These are phyloP conservation scores for Reticulitermes speratus DNA, from an alignment of 1,140 invertebrate genomes.

Conservation along the genomic window DNA sequence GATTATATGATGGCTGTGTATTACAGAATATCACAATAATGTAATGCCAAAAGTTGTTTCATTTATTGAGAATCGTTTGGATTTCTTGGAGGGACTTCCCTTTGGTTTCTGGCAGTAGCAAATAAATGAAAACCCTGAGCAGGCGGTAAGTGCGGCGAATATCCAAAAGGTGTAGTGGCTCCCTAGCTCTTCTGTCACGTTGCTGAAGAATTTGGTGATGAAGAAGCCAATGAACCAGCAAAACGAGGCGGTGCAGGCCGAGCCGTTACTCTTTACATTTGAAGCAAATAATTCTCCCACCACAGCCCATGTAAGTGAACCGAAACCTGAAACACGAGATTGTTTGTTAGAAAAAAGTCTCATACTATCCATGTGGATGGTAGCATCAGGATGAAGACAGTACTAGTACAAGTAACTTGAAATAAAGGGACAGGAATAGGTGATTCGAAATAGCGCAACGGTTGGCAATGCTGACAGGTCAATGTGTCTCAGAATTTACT, in stretches of 20 bases:
- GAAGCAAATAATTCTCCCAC: conserved; percentile 48
- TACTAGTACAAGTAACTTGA: no score
- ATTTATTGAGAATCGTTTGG: conserved; percentile 39
- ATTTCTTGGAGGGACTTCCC: conserved; percentile 57
- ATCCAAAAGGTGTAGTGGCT: conserved; percentile 54
- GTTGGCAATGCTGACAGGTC: no score
- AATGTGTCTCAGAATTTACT: no score
- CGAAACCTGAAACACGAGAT: conserved; percentile 43
- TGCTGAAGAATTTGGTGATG: conserved; percentile 55
- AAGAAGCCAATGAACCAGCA: conserved; percentile 58
- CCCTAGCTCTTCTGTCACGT: conserved; percentile 48
- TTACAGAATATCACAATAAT: not conserved
- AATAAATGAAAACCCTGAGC: conserved; percentile 54
- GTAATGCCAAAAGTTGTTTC: not conserved
- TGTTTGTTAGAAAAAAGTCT: no score
- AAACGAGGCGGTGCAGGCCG: conserved; percentile 49
- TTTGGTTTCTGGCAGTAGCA: conserved; percentile 61
- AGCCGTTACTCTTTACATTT: conserved; percentile 53
- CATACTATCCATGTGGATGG: no score
- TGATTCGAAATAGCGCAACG: no score
- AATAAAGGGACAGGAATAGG: no score
- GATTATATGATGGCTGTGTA: not conserved
- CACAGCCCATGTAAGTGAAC: conserved; percentile 52
- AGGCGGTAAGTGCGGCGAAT: conserved; percentile 52
- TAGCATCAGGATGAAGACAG: no score